Percentiles rank a stretch among this genome's conserved stretches.
Evolutionary conservation across 2,113 vertebrate species (phyloP).

Genomic region (Pterocles gutturalis): DNA sequence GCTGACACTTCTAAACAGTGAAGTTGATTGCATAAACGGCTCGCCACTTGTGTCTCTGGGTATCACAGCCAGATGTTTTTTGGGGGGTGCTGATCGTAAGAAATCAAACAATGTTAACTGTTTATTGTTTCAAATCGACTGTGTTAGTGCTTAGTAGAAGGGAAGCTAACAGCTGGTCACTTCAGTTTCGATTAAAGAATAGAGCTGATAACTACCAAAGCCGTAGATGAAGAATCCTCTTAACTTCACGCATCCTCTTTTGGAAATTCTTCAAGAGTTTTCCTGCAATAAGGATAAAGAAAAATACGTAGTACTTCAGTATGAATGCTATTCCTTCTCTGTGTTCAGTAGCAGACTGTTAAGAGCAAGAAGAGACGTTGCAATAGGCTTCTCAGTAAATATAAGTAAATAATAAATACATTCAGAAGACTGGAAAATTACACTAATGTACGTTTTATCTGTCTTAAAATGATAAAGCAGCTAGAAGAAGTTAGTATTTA

Average conservation of each 20-base stretch:
- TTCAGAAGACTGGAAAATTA: neutral
- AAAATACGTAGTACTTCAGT: neutral
- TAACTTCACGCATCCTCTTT: conserved; percentile 65
- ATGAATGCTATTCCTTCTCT: neutral
- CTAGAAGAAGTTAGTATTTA: neutral
- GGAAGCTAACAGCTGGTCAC: conserved; percentile 53
- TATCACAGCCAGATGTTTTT: conserved; percentile 49
- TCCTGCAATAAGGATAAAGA: conserved; percentile 1
- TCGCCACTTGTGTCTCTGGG: neutral
- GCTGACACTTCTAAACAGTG: neutral
- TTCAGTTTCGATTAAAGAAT: conserved; percentile 60
- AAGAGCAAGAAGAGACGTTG: neutral
- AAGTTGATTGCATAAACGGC: neutral
- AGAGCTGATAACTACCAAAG: neutral
- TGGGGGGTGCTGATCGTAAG: conserved; percentile 1
- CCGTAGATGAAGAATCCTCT: conserved; percentile 45
- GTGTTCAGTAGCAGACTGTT: neutral
- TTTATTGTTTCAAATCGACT: conserved; percentile 42
- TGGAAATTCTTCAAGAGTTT: conserved; percentile 66
- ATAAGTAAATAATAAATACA: neutral
- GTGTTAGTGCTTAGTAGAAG: conserved; percentile 11
- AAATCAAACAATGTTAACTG: conserved; percentile 51
- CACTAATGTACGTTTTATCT: neutral
- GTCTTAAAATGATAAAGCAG: neutral
- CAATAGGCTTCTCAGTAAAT: neutral